phyloP scores from a whole-genome alignment of 2,113 vertebrate genomes.

The Nothoprocta perdicaria region DNA sequence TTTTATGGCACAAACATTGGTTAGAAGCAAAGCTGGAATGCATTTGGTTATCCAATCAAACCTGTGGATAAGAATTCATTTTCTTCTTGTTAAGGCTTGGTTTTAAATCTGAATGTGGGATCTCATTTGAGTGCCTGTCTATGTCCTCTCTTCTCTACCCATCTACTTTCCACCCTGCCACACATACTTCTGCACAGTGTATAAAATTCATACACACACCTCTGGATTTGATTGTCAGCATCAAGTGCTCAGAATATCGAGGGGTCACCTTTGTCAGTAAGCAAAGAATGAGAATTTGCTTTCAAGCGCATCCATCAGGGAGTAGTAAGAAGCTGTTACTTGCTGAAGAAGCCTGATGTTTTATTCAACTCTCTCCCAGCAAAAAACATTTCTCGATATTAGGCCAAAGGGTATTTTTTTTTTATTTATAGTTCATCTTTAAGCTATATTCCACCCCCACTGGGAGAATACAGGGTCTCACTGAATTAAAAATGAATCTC shows the following conservation, averaged over 20 bases:
- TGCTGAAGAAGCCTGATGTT: conserved; percentile 73
- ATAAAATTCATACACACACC: conserved; percentile 52
- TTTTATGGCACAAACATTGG: neutral
- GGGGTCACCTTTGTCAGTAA: conserved; percentile 75
- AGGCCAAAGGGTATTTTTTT: conserved; percentile 2
- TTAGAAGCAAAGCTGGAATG: neutral
- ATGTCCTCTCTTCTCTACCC: neutral
- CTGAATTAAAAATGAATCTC: neutral
- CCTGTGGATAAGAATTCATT: neutral
- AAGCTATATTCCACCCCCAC: neutral
- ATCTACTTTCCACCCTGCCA: neutral
- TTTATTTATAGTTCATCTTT: conserved; percentile 32
- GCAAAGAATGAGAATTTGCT: conserved; percentile 73
- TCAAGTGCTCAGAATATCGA: conserved; percentile 70
- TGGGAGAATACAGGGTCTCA: neutral
- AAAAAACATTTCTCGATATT: conserved; percentile 69
- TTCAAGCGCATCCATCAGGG: conserved; percentile 69
- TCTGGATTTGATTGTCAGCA: conserved; percentile 67
- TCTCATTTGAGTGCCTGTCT: neutral
- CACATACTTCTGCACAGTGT: neutral
- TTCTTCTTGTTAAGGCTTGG: neutral
- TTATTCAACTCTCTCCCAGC: conserved; percentile 72
- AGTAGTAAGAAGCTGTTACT: conserved; percentile 70
- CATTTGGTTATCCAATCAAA: neutral
- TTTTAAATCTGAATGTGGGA: neutral